Evolutionary conservation across 2,797 vertebrate genomes (phyloP), one percentile per base, ranked within the genome.

Genomic region (Rhyacichthys aspro): DNA sequence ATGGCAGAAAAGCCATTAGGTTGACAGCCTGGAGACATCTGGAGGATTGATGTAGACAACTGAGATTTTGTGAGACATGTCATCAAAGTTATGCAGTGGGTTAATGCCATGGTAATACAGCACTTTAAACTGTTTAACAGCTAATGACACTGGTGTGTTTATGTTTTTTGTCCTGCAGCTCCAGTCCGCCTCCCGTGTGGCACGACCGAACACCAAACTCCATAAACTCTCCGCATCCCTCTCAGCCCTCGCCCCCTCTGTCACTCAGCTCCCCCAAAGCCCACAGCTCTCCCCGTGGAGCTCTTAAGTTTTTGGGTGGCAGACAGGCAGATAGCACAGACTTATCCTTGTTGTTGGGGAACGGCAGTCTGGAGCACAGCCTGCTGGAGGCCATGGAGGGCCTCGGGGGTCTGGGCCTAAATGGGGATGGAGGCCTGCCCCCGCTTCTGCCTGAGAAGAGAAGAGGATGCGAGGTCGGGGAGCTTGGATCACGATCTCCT

Each of bases 401-500:
- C 43, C 91, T 81, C 0, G 87, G 71, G 0, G 81, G 73, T 56
- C 41, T 88, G 59, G 90, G 89, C 67, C 87, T 79, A 0, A 72
- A 61, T 9, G 86, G 68, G 55, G 75, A 90, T 0, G 75, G 67
- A 28, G 83, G 59, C n/a, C 71, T 88, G 43, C 93, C 95, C 1
- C 95, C 95, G 0, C 87, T 94, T 55, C 90, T 98, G 55, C 95
- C 96, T 0, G 94, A 97, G 86, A 99, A 98, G 86, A 95, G 92
- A 81, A 91, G 93, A 41, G 89, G 87, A 18, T 91, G 88, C 0
- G 95, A 96, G 66, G 90, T 87, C 8, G 93, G 90, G 3, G 92
- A 88, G 34, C 90, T 92, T 0, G 67, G 72, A 80, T 71, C 95
- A 83, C 0, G 48, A 57, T 97, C 94, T 1, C 93, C 94, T 0